Evolutionary conservation across 2,113 vertebrate species (phyloP).

Genomic region (Pithys albifrons): DNA sequence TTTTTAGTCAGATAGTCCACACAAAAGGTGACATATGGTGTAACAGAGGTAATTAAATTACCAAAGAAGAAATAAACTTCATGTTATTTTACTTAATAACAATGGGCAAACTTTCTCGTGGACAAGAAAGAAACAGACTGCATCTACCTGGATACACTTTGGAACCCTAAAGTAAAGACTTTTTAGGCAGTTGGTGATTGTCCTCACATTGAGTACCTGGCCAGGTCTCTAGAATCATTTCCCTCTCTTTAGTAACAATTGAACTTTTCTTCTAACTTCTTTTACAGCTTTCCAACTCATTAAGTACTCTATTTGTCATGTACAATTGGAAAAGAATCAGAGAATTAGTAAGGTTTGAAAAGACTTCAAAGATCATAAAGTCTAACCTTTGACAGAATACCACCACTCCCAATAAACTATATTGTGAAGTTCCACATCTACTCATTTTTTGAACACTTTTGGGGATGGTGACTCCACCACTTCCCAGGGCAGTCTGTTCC

Average conservation of each 20-base stretch:
- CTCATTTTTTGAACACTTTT: background rate
- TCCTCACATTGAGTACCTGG: background rate
- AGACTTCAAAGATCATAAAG: background rate
- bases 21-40: background rate
- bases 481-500: background rate
- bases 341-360: background rate
- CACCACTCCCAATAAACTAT: background rate
- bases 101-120: background rate
- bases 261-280: background rate
- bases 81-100: background rate
- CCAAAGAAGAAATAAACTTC: background rate
- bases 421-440: background rate
- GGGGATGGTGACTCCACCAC: background rate
- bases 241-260: background rate
- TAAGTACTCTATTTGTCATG: background rate
- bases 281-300: background rate
- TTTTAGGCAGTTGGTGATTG: background rate
- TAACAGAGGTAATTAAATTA: background rate
- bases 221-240: background rate
- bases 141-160: background rate
- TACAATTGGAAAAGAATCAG: background rate
- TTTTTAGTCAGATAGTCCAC: background rate
- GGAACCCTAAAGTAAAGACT: background rate
- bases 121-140: background rate
- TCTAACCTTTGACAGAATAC: background rate